These are phyloP conservation scores for Phoenoteleia sp. DNA, from an alignment of 2,888 invertebrate genomes.

Conservation along the genomic window DNA sequence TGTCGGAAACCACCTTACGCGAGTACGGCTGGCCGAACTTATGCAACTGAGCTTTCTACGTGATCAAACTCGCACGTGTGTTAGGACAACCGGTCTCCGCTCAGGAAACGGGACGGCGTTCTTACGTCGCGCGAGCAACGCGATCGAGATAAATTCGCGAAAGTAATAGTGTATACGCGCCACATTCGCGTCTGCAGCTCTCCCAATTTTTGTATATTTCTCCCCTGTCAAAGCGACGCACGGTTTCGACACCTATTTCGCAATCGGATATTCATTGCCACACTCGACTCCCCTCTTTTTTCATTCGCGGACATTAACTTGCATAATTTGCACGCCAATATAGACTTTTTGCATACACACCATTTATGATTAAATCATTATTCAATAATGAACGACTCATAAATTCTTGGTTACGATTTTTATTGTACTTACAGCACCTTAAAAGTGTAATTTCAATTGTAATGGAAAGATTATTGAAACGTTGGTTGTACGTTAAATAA, in stretches of 20 bases:
- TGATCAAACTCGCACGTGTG: slow-evolving; percentile 64
- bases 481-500: too few relatives aligned
- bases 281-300: slow-evolving; percentile 12
- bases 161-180: slow-evolving; percentile 70
- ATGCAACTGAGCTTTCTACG: slow-evolving; percentile 73
- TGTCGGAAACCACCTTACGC: slow-evolving; percentile 56
- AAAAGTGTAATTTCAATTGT: too few relatives aligned
- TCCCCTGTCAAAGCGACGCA: slow-evolving; percentile 28
- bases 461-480: too few relatives aligned
- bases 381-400: not conserved
- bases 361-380: not conserved
- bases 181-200: slow-evolving; percentile 40
- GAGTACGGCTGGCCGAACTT: slow-evolving; percentile 51
- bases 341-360: not conserved
- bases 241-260: slow-evolving; percentile 57
- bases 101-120: slow-evolving; percentile 69
- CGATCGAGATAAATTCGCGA: slow-evolving; percentile 77
- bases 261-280: slow-evolving; percentile 57
- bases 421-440: too few relatives aligned
- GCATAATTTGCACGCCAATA: slow-evolving; percentile 6
- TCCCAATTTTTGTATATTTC: slow-evolving; percentile 52
- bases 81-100: slow-evolving; percentile 70
- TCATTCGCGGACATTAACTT: slow-evolving; percentile 14
- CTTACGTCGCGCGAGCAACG: slow-evolving; percentile 61
- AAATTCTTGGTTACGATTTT: too few relatives aligned